Conservation (phyloP, 1,140 invertebrate genomes). For the Drosophila saltans region DNA sequence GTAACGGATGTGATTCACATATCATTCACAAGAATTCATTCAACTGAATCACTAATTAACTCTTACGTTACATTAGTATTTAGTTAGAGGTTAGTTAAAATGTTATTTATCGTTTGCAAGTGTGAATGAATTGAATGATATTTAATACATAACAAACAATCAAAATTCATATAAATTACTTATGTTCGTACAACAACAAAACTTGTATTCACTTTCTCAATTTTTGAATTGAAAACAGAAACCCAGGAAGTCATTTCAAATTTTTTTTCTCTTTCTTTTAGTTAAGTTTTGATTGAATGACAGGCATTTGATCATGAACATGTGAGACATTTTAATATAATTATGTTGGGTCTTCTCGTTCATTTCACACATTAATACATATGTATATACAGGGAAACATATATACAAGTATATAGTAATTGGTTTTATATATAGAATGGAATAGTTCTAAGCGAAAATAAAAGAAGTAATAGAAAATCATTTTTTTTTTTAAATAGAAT, state of each 20-base stretch:
- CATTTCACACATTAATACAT: neutral
- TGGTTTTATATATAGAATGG: neutral
- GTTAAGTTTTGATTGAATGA: constrained; percentile 3
- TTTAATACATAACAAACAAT: no score
- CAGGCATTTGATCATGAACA: constrained; percentile 22
- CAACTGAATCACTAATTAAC: no score
- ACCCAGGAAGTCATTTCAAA: constrained; percentile 37
- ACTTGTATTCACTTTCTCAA: neutral
- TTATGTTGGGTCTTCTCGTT: neutral
- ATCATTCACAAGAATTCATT: no score
- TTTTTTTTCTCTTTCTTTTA: constrained; percentile 6
- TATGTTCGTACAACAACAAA: no score
- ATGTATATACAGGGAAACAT: neutral
- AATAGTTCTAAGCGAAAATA: neutral
- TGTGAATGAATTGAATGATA: no score
- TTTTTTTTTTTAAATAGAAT: no score
- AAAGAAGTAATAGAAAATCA: no score
- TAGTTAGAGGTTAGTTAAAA: no score
- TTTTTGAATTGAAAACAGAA: constrained; percentile 26
- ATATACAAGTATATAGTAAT: neutral
- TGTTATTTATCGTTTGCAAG: no score
- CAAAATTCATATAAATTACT: no score
- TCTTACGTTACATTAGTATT: no score
- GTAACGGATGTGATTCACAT: no score
- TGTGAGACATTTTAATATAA: neutral